Evolutionary conservation across 2,797 vertebrate species (phyloP), one percentile per base, ranked within the genome.

Genomic region (Mus spretus): DNA sequence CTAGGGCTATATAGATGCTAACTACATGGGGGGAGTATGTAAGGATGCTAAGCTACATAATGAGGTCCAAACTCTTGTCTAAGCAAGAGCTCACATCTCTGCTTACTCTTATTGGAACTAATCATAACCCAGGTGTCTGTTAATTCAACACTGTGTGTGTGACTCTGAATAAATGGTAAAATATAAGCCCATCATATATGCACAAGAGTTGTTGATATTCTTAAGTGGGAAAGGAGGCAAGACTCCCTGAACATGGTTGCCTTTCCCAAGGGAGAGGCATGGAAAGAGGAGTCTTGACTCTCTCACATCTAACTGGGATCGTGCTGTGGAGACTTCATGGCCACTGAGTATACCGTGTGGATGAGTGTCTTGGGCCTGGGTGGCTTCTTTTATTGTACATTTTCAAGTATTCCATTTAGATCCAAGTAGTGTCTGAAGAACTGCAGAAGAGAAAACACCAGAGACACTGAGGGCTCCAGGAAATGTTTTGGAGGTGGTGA

Each of bases 371-470:
- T 26, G 15, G 24, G 63, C 31, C 28, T 3, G 13, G 37, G 19
- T 13, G 47, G 4, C 47, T 87, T 59, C 75, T 84, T 83, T 93
- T 61, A 28, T 6, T 63, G 53, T 6, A 37, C 47, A 79, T 72
- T 67, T n/a, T 40, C 59, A 83, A 19, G n/a, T 61, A 3, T 40
- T 81, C 28, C 59, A 80, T 55, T 37, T 40, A 37, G 65, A 72
- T 50, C 82, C 78, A 81, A 87, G 80, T 50, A 63, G 40, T 88
- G 61, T 31, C 75, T 57, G 84, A 82, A 90, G 88, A 94, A 79
- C 50, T 85, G 70, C 90, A 65, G 77, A 93, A 94, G 37, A 94
- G 47, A 96, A 96, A 90, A 90, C 55, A 2, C 10, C 50, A 89
- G 67, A 89, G 14, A 61, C 53, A 89, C 13, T 28, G 84, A 86